Conservation (phyloP, 2,888 invertebrate species). For the Athalia rosae region DNA sequence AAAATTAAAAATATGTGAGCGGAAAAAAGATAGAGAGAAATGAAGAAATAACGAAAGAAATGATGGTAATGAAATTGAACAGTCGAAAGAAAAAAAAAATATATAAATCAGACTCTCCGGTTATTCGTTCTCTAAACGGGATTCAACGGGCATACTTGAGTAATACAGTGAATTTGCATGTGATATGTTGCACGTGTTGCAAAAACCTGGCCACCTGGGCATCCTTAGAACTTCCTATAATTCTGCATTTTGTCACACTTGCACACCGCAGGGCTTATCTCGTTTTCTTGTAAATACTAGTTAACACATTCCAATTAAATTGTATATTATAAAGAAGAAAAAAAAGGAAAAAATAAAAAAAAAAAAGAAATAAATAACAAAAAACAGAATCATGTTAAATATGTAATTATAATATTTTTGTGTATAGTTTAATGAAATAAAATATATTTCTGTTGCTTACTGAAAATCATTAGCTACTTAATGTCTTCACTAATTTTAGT, state of each 20-base stretch:
- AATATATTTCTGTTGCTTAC: conserved; percentile 73
- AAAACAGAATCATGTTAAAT: conserved; percentile 68
- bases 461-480: conserved; percentile 70
- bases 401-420: conserved; percentile 73
- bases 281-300: conserved; percentile 71
- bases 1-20: conserved; percentile 31
- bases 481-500: conserved; percentile 69
- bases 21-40: conserved; percentile 42
- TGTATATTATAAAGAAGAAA: conserved; percentile 68
- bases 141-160: conserved; percentile 72
- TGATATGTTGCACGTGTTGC: conserved; percentile 58
- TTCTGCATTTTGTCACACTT: conserved; percentile 72
- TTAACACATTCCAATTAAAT: conserved; percentile 74
- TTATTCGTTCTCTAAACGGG: conserved; percentile 70
- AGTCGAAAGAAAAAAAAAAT: conserved; percentile 40
- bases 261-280: conserved; percentile 71
- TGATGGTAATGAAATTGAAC: conserved; percentile 36
- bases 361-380: conserved; percentile 4
- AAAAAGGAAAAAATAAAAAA: conserved; percentile 27
- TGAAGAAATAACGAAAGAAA: conserved; percentile 28
- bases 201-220: conserved; percentile 64
- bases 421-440: conserved; percentile 73
- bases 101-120: conserved; percentile 54
- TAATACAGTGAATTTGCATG: conserved; percentile 62
- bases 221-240: conserved; percentile 67